Percentiles rank a stretch among this genome's conserved stretches.
phyloP scores from a whole-genome alignment of 1,140 invertebrate genomes.

The Drosophila melanica region DNA sequence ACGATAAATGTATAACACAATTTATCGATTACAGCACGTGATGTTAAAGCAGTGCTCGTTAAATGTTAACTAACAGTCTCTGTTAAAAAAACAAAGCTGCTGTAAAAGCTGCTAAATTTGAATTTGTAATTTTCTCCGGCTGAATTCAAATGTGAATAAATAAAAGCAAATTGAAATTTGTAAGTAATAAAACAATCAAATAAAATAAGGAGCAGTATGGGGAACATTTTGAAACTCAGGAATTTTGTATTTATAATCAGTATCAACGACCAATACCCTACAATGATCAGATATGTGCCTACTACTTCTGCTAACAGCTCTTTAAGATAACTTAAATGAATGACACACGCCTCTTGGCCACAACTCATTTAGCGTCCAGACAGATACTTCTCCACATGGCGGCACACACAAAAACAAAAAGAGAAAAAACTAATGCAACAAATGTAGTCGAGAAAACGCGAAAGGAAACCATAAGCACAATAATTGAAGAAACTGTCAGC shows the following conservation, averaged over 20 bases:
- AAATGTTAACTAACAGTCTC: slow-evolving; percentile 26
- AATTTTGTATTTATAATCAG: no score
- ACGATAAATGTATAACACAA: not conserved
- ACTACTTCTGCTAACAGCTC: not conserved
- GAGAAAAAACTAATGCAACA: slow-evolving; percentile 23
- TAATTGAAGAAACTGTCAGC: slow-evolving; percentile 80
- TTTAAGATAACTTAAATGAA: slow-evolving; percentile 23
- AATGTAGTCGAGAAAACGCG: slow-evolving; percentile 59
- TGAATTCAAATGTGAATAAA: not conserved
- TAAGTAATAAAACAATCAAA: not conserved
- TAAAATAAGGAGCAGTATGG: not conserved
- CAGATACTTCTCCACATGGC: slow-evolving; percentile 32
- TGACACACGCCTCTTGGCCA: slow-evolving; percentile 28
- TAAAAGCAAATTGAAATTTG: not conserved
- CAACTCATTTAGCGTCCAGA: slow-evolving; percentile 46
- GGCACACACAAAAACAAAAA: slow-evolving; percentile 16
- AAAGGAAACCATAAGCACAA: slow-evolving; percentile 75
- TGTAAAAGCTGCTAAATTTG: slow-evolving; percentile 1
- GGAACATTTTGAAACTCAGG: not conserved
- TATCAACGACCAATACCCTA: no score
- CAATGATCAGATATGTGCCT: no score
- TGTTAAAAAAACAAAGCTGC: not conserved
- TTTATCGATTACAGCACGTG: slow-evolving; percentile 16
- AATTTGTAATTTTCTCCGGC: not conserved
- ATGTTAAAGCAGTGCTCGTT: no score